Evolutionary conservation across 2,888 invertebrate genomes (phyloP), one percentile per base, ranked within the genome.

Genomic region (Microdon myrmicae): DNA sequence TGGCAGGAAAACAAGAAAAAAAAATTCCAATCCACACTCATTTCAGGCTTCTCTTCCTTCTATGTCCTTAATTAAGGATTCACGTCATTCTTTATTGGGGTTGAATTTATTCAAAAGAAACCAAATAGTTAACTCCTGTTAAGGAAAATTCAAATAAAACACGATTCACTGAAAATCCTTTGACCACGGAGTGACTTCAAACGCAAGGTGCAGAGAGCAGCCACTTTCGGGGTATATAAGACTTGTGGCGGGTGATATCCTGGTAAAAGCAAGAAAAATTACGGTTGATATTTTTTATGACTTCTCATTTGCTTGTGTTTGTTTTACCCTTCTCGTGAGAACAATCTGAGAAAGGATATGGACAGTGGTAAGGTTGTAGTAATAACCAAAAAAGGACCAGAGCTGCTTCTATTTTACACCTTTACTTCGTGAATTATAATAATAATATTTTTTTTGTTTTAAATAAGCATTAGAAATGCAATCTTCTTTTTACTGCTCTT

Each of bases 71-170:
- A 77, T 79, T 79, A 77, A 72, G 74, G 77, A 77, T 79, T 77
- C 78, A 78, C 76, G 76, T 79, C 78, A 74, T 75, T 76, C 78
- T 79, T 79, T 79, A 77, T 79, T 78, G 76, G 74, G 78, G 74
- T 75, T 75, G 75, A 77, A 79, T 76, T 79, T 78, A 78, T 77
- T 79, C 76, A 77, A 78, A 78, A 73, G 77, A 72, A 68, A 69
- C 71, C 69, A 69, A 64, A 58, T 58, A 58, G 53, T 47, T n/a
- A n/a, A n/a, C n/a, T n/a, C 37, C 64, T 43, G 64, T 47, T 64
- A 56, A 47, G 58, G 20, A 53, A 53, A 58, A 47, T 45, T 44
- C 39, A 49, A 56, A 39, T 49, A 51, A 48, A 22, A 25, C 34
- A 19, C 10, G 5, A 41, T 7, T 10, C 16, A 41, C 39, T 19